Conservation (phyloP, 2,113 vertebrate genomes). For the Bombycilla garrulus region DNA sequence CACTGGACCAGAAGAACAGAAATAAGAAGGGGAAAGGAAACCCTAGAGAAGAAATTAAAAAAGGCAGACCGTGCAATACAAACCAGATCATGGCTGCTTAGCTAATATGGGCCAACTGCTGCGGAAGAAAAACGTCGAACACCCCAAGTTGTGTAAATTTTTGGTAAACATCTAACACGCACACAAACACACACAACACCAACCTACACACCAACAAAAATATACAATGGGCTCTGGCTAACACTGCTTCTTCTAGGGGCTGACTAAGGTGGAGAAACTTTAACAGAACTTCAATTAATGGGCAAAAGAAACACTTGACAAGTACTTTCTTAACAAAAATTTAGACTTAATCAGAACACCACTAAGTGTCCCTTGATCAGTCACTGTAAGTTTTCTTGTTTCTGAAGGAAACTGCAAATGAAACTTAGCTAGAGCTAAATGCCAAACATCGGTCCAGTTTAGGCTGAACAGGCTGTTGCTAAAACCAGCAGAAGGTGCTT, state of each 20-base stretch:
- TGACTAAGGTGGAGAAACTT: background rate
- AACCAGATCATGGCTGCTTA: slow-evolving; percentile 99
- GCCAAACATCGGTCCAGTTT: background rate
- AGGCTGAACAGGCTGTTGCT: background rate
- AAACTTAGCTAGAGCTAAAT: background rate
- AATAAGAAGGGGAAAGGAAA: slow-evolving; percentile 82
- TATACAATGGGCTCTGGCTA: slow-evolving; percentile 60
- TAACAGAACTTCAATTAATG: background rate
- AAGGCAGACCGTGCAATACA: slow-evolving; percentile 99
- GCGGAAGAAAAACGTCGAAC: slow-evolving; percentile 99
- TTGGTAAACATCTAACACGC: slow-evolving; percentile 88
- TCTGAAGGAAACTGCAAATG: background rate
- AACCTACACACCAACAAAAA: slow-evolving; percentile 74
- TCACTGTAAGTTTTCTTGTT: background rate
- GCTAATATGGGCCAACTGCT: slow-evolving; percentile 99
- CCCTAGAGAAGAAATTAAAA: slow-evolving; percentile 83
- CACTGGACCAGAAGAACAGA: slow-evolving; percentile 93
- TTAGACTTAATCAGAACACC: background rate
- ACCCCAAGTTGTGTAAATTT: slow-evolving; percentile 99
- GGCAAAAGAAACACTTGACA: background rate
- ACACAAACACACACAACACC: slow-evolving; percentile 88
- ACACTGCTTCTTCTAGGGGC: background rate
- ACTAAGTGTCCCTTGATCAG: background rate
- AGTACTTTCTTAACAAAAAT: background rate
- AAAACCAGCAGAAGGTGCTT: background rate